Conservation (phyloP, 2,797 vertebrate species). For the Hoplostethus atlanticus region DNA sequence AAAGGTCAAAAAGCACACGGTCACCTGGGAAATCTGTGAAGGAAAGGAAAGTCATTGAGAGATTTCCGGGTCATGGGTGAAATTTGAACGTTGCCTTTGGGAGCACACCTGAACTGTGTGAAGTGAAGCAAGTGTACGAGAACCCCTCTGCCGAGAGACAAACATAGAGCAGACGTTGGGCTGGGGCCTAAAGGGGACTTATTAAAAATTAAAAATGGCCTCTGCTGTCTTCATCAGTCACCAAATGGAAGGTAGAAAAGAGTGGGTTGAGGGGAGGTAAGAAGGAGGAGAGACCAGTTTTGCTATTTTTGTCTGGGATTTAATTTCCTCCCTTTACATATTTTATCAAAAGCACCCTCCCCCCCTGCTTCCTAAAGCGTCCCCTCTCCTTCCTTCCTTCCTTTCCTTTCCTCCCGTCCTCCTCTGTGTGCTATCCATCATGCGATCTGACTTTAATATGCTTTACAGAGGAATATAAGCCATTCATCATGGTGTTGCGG, state of each 20-base stretch:
- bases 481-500: conserved; percentile 79
- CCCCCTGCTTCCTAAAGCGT: conserved; percentile 37
- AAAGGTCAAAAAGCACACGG: neutral
- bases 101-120: conserved; percentile 50
- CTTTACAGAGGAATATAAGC: conserved; percentile 76
- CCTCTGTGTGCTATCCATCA: conserved; percentile 75
- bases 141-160: conserved; percentile 36
- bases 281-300: conserved; percentile 49
- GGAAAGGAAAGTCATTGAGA: conserved; percentile 19
- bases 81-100: conserved; percentile 47
- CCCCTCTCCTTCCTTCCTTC: conserved; percentile 31
- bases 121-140: conserved; percentile 54
- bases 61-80: conserved; percentile 40
- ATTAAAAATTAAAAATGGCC: conserved; percentile 78
- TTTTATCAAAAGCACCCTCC: conserved; percentile 70
- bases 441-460: conserved; percentile 82
- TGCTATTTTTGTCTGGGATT: conserved; percentile 81
- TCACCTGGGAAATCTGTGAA: conserved; percentile 15
- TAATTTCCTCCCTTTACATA: conserved; percentile 85
- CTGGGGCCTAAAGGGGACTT: conserved; percentile 39
- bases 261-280: neutral
- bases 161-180: conserved; percentile 41
- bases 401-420: conserved; percentile 44
- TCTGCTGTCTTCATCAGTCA: conserved; percentile 74
- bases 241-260: conserved; percentile 47